Base-by-base conservation (phyloP, 2,113 vertebrate genomes). In the Trachemys scripta region DNA sequence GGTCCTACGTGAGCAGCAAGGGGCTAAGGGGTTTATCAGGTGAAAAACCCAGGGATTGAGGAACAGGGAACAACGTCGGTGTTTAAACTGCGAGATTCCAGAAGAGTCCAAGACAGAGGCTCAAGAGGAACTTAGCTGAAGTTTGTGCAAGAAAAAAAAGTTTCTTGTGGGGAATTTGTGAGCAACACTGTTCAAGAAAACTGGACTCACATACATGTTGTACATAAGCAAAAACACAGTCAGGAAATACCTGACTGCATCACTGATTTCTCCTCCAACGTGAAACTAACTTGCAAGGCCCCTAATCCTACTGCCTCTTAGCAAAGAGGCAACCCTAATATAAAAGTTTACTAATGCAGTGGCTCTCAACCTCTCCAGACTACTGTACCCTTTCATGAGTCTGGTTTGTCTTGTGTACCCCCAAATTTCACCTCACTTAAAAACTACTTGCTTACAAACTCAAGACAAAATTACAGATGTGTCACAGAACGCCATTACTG, bases 111-210 rank as follows among this genome's bases (percentile, higher is more conserved):
- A 38, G n/a, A 72, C 2, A 79, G 54, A 62, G 11, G 59, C 1
- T 0, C n/a, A 72, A 72, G 69, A 72, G 69, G 9, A 38, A 31
- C 19, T 53, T 80, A 84, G 35, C 17, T 72, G 82, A 50, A 29
- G 22, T 51, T 47, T 45, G 22, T 87, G 38, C 24, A 69, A 87
- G 72, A 19, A 90, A 19, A 90, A 42, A 82, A 19, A 78, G 42
- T 0, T 0, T 42, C 88, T 5, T 1, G 10, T 19, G 22, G 3
- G 17, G 35, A 56, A 11, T 85, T 75, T 1, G 2, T 57, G 54
- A 81, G 31, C 8, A 53, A 53, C 31, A 24, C 80, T 25, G 0
- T 62, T n/a, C 50, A 79, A 80, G 49, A 80, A 90, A 90, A 62
- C 0, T 5, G 35, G 45, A 31, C 11, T 94, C 78, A n/a, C 1